phyloP scores from a whole-genome alignment of 64 coral and sea anemone species.

The Actinia tenebrosa region DNA sequence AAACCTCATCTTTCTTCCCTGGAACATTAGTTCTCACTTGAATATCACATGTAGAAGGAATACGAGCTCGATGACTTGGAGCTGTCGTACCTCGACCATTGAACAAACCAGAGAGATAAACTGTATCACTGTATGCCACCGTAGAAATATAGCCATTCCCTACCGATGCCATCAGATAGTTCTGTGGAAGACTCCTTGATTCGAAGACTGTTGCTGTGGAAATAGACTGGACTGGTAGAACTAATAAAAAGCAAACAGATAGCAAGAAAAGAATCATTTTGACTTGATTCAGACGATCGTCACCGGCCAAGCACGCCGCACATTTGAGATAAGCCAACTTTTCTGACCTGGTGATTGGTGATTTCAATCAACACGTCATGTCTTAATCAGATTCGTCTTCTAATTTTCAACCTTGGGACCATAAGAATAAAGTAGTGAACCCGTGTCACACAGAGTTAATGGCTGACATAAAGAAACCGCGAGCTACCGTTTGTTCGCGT shows the following conservation, averaged over 20 bases:
- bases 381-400: no score
- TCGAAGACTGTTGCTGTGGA: conserved; percentile 72
- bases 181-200: conserved; percentile 29
- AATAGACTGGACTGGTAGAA: background rate
- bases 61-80: conserved; percentile 87
- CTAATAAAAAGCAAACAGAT: conserved; percentile 9
- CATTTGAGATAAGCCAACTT: no score
- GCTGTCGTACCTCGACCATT: conserved; percentile 66
- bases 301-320: no score
- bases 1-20: conserved; percentile 25
- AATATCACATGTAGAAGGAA: conserved; percentile 82
- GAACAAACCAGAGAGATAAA: conserved; percentile 83
- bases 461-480: no score
- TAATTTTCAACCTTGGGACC: no score
- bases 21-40: conserved; percentile 22
- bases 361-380: no score
- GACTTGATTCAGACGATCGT: no score
- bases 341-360: no score
- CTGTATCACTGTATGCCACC: conserved; percentile 64
- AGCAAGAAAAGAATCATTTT: background rate
- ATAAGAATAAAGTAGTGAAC: no score
- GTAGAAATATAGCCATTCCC: conserved; percentile 93
- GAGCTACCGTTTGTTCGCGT: no score
- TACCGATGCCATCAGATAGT: conserved; percentile 76
- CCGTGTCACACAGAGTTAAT: no score